Evolutionary conservation across 2,113 vertebrate species (phyloP).

Genomic region (Microtus ochrogaster): DNA sequence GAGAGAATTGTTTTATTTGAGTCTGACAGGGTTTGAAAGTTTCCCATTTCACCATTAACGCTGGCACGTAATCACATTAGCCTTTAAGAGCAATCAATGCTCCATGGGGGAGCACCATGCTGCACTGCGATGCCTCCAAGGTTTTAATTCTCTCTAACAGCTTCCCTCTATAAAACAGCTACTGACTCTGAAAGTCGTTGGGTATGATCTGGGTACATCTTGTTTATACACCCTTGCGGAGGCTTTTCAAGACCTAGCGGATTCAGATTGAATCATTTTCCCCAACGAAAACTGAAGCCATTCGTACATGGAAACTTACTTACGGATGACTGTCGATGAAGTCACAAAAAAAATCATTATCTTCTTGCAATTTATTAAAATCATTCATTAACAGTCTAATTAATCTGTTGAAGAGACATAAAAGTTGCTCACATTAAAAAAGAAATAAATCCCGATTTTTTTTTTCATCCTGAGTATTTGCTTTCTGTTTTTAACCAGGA

Average conservation of each 20-base stretch:
- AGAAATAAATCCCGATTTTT: neutral
- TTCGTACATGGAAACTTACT: neutral
- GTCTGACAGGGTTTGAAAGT: slow-evolving; percentile 34
- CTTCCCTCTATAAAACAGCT: slow-evolving; percentile 63
- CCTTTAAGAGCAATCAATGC: slow-evolving; percentile 50
- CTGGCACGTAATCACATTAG: slow-evolving; percentile 59
- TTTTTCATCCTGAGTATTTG: neutral
- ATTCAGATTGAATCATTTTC: neutral
- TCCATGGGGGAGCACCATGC: slow-evolving; percentile 7
- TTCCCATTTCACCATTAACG: slow-evolving; percentile 59
- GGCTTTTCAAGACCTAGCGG: neutral
- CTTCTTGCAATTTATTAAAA: neutral
- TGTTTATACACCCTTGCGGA: neutral
- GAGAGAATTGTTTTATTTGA: neutral
- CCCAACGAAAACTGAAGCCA: neutral
- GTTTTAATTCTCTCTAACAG: slow-evolving; percentile 74
- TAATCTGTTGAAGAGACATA: neutral
- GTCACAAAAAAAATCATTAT: neutral
- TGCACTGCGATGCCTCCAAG: slow-evolving; percentile 48
- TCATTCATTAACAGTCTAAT: neutral
- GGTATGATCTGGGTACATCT: slow-evolving; percentile 33
- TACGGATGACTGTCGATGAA: neutral
- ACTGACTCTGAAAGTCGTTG: slow-evolving; percentile 40
- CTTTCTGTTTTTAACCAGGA: neutral
- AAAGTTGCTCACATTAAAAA: neutral